phyloP scores from a whole-genome alignment of 2,888 invertebrate genomes.

The Oegoconia quadripuncta region DNA sequence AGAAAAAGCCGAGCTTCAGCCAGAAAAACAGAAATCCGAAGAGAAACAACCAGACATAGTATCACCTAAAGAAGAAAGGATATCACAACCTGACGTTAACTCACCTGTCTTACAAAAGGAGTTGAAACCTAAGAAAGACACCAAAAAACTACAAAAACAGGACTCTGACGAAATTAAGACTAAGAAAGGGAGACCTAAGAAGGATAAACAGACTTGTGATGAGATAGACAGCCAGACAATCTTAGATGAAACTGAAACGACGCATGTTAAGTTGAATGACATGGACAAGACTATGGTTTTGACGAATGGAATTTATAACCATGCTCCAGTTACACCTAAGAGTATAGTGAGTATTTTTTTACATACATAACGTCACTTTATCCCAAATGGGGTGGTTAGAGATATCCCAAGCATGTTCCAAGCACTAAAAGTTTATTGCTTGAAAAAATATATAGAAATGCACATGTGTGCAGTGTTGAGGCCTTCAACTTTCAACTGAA shows the following conservation, averaged over 20 bases:
- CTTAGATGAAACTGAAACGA: too few species aligned
- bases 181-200: too few species aligned
- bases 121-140: conserved; percentile 20
- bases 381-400: too few species aligned
- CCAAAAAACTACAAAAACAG: conserved; percentile 19
- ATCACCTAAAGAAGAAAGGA: conserved; percentile 40
- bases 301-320: conserved; percentile 47
- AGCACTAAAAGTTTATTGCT: too few species aligned
- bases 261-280: too few species aligned
- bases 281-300: conserved; percentile 56
- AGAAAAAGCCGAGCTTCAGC: too few species aligned
- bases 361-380: not conserved
- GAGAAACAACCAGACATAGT: conserved; percentile 14
- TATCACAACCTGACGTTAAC: conserved; percentile 25
- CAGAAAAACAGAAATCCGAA: conserved; percentile 20
- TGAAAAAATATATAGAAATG: too few species aligned
- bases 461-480: too few species aligned
- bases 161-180: conserved; percentile 17
- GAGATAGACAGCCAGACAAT: too few species aligned
- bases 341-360: conserved; percentile 40
- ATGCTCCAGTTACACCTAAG: conserved; percentile 41
- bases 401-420: too few species aligned
- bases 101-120: conserved; percentile 47
- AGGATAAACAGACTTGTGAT: too few species aligned
- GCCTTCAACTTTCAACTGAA: too few species aligned